A percentile compares a stretch with the other conserved stretches of the same genome.
Conservation (phyloP, 2,888 invertebrate species). For the Cheilosia vulpina region DNA sequence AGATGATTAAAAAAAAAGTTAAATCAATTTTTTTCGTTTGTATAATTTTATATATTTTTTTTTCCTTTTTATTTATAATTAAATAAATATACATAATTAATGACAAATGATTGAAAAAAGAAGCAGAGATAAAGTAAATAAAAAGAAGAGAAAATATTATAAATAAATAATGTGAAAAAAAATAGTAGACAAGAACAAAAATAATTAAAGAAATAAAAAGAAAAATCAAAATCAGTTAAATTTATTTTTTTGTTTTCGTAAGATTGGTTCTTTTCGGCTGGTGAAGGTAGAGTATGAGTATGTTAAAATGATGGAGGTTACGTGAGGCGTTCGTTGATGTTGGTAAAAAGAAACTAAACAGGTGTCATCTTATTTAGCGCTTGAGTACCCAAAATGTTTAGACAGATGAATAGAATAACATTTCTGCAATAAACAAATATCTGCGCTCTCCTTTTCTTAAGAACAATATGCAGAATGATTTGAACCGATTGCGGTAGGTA, state of each 20-base stretch:
- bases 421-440: too few species aligned
- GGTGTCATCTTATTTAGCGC: too few species aligned
- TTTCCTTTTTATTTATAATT: conserved; percentile 56
- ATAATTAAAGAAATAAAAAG: conserved; percentile 74
- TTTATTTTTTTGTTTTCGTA: conserved; percentile 27
- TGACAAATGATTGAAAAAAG: conserved; percentile 49
- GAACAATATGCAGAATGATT: too few species aligned
- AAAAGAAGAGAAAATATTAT: conserved; percentile 54
- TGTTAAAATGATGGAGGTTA: too few species aligned
- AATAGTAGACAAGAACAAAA: conserved; percentile 72
- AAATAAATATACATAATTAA: conserved; percentile 48
- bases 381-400: too few species aligned
- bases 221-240: conserved; percentile 73
- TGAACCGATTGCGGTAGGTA: too few species aligned
- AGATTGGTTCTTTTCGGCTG: neutral
- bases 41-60: conserved; percentile 39
- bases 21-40: conserved; percentile 55
- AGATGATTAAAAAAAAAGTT: conserved; percentile 36
- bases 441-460: too few species aligned
- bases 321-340: too few species aligned
- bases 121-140: conserved; percentile 39
- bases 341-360: too few species aligned
- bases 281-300: neutral
- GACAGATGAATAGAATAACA: too few species aligned
- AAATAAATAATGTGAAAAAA: conserved; percentile 72